phyloP scores from a whole-genome alignment of 2,113 vertebrate species.

The Lepus europaeus region DNA sequence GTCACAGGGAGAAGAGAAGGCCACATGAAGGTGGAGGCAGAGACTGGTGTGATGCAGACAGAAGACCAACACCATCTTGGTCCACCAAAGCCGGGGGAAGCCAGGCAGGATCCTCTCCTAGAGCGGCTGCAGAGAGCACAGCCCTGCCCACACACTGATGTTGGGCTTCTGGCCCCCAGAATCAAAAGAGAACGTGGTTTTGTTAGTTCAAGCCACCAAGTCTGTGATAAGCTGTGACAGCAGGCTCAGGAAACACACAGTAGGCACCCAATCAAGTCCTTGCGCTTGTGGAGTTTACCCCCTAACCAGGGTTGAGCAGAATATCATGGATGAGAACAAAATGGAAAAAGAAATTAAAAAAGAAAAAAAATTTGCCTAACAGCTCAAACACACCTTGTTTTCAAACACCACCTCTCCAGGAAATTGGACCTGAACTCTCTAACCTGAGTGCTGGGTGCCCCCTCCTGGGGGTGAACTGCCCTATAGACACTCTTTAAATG shows the following conservation, averaged over 20 bases:
- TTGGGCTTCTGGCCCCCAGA: not conserved
- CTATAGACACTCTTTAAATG: not conserved
- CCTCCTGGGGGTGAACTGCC: not conserved
- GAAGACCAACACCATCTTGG: not conserved
- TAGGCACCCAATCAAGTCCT: not conserved
- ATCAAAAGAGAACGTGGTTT: not conserved
- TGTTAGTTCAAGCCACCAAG: not conserved
- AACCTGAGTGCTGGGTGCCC: not conserved
- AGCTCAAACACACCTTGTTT: not conserved
- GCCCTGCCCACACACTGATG: not conserved
- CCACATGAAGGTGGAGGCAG: not conserved
- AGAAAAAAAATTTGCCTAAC: not conserved
- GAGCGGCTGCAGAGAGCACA: not conserved
- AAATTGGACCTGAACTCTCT: not conserved
- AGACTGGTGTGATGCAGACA: accelerated
- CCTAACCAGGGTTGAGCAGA: not conserved
- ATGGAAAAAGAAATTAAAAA: not conserved
- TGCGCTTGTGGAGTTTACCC: not conserved
- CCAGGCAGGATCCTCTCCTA: no score
- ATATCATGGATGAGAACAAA: not conserved
- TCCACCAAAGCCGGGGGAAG: no score
- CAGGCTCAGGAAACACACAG: not conserved
- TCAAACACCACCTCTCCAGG: not conserved
- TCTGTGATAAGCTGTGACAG: not conserved
- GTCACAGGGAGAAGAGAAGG: not conserved